Conservation (phyloP, 2,888 invertebrate genomes). For the Acleris literana region DNA sequence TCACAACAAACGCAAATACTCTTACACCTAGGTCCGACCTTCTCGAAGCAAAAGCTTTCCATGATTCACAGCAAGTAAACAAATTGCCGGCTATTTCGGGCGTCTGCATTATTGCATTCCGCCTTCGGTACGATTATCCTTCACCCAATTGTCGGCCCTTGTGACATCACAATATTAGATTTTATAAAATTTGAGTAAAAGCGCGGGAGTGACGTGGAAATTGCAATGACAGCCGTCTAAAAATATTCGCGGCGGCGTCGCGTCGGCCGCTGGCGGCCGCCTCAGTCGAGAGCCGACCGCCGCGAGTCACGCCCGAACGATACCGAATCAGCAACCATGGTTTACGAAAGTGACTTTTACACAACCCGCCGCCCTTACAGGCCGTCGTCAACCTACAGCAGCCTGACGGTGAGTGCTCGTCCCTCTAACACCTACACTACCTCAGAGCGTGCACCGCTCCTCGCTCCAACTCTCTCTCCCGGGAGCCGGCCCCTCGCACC, state of each 20-base stretch:
- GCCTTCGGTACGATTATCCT: slow-evolving; percentile 57
- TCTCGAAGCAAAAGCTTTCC: slow-evolving; percentile 29
- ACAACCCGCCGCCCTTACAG: slow-evolving; percentile 93
- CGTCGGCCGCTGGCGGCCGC: slow-evolving; percentile 55
- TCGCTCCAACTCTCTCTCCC: slow-evolving; percentile 68
- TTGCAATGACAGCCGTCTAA: slow-evolving; percentile 83
- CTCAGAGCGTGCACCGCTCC: slow-evolving; percentile 61
- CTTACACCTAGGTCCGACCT: slow-evolving; percentile 22
- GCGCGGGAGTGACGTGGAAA: slow-evolving; percentile 73
- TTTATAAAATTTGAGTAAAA: slow-evolving; percentile 65
- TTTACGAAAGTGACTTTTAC: slow-evolving; percentile 96
- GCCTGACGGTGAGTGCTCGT: slow-evolving; percentile 87
- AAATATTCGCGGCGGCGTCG: slow-evolving; percentile 70
- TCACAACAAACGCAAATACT: slow-evolving; percentile 36
- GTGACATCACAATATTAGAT: slow-evolving; percentile 58
- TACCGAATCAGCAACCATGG: slow-evolving; percentile 86
- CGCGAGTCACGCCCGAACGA: slow-evolving; percentile 80
- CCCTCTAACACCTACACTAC: slow-evolving; percentile 56
- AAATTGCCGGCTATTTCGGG: slow-evolving; percentile 21
- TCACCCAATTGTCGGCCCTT: slow-evolving; percentile 63
- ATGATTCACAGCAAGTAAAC: slow-evolving; percentile 27
- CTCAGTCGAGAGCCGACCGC: slow-evolving; percentile 78
- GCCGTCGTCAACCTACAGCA: slow-evolving; percentile 87
- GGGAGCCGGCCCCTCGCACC: slow-evolving; percentile 81
- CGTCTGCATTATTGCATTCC: slow-evolving; percentile 48